These are phyloP conservation scores for Lynx canadensis DNA, from an alignment of 2,113 vertebrate species.

Conservation along the genomic window DNA sequence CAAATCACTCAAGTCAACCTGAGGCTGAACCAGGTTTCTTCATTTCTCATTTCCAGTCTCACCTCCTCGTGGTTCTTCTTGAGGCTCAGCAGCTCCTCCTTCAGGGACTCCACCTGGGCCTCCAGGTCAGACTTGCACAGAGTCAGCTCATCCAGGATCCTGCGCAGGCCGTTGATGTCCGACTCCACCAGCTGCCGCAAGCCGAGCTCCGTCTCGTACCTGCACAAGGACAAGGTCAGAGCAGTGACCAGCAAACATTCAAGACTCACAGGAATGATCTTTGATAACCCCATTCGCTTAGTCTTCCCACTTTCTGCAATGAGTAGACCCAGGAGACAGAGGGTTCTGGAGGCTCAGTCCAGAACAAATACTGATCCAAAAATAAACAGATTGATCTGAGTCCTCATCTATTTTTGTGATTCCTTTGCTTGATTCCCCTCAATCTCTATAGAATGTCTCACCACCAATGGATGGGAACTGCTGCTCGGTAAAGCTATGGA, in stretches of 20 bases:
- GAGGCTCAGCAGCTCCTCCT: constrained; percentile 77
- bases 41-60: neutral
- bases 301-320: constrained; percentile 14
- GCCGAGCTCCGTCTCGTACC: constrained; percentile 82
- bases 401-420: neutral
- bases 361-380: neutral
- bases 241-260: neutral
- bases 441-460: neutral
- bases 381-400: neutral
- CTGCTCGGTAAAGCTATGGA: neutral
- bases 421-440: neutral
- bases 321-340: neutral
- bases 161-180: constrained; percentile 76
- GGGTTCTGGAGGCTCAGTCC: neutral
- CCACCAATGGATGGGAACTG: neutral
- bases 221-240: constrained; percentile 5
- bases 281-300: neutral
- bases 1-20: neutral
- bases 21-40: neutral
- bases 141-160: constrained; percentile 82
- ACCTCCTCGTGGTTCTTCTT: constrained; percentile 84
- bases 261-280: neutral
- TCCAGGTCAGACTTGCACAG: constrained; percentile 73
- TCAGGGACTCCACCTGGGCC: constrained; percentile 77
- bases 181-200: constrained; percentile 83